A percentile compares a stretch with the other conserved stretches of the same genome.
These are phyloP conservation scores for Petrolisthes manimaculis DNA, from an alignment of 2,888 invertebrate species.

Conservation along the genomic window DNA sequence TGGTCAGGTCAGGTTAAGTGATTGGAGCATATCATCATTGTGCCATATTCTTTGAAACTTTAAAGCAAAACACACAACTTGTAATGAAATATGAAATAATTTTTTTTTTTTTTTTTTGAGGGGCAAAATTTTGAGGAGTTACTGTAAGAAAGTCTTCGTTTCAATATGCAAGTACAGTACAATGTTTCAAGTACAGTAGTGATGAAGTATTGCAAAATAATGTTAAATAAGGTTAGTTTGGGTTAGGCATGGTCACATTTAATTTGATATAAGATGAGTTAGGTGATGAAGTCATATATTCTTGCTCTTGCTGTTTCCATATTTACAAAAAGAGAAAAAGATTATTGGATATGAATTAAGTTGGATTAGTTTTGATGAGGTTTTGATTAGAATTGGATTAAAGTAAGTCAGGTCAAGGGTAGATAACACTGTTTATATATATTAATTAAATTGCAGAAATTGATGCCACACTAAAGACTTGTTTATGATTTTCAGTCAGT, in stretches of 20 bases:
- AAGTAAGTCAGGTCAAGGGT: neutral
- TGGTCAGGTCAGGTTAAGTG: too few species aligned
- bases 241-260: neutral
- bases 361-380: neutral
- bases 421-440: neutral
- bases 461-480: neutral
- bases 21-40: too few species aligned
- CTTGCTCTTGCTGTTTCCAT: too few species aligned
- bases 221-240: neutral
- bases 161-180: neutral
- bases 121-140: neutral
- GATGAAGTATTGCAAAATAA: neutral
- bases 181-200: neutral
- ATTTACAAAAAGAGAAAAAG: too few species aligned
- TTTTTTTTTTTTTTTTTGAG: neutral
- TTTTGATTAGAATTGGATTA: neutral
- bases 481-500: constrained; percentile 18
- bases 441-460: too few species aligned
- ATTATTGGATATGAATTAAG: too few species aligned
- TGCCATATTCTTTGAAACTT: too few species aligned
- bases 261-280: too few species aligned
- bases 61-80: too few species aligned
- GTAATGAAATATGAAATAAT: too few species aligned
- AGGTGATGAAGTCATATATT: too few species aligned
- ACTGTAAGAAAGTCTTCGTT: neutral